phyloP scores from a whole-genome alignment of 2,888 invertebrate species.

The Brachypterus glaber region DNA sequence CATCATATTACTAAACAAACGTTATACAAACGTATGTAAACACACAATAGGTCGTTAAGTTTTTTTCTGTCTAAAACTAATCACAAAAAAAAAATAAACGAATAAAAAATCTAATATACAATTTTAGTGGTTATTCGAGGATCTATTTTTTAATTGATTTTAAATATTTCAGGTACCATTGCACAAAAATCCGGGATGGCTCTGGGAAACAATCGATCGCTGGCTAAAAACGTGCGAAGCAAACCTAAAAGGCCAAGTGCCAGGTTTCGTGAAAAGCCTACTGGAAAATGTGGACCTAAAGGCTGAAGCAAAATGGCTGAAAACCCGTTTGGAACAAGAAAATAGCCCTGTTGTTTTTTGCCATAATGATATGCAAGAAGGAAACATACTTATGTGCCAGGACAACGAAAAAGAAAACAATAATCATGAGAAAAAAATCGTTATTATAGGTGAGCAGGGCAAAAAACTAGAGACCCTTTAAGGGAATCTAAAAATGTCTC shows the following conservation, averaged over 20 bases:
- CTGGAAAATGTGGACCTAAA: constrained; percentile 45
- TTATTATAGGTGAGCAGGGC: constrained; percentile 36
- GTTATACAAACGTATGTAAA: too few species aligned
- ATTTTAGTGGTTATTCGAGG: too few species aligned
- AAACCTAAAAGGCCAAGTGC: constrained; percentile 38
- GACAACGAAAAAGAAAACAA: constrained; percentile 32
- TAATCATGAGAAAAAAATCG: constrained; percentile 29
- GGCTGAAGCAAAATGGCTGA: constrained; percentile 62
- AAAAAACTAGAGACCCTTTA: too few species aligned
- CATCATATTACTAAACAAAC: too few species aligned
- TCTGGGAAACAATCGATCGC: constrained; percentile 82
- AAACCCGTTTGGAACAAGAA: constrained; percentile 47
- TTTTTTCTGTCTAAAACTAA: too few species aligned
- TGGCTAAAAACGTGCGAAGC: constrained; percentile 56
- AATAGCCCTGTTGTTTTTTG: constrained; percentile 83
- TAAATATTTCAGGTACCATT: constrained; percentile 74
- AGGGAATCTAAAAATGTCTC: too few species aligned
- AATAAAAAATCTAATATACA: too few species aligned
- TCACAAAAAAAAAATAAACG: too few species aligned
- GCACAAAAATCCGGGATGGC: constrained; percentile 90
- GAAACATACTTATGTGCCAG: constrained; percentile 54
- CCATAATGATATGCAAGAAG: constrained; percentile 93
- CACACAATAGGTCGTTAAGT: too few species aligned
- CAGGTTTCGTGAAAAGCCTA: constrained; percentile 25
- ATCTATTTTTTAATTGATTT: too few species aligned